Evolutionary conservation across 1,140 invertebrate genomes (phyloP), one percentile per base, ranked within the genome.

Genomic region (Drosophila jambulina): DNA sequence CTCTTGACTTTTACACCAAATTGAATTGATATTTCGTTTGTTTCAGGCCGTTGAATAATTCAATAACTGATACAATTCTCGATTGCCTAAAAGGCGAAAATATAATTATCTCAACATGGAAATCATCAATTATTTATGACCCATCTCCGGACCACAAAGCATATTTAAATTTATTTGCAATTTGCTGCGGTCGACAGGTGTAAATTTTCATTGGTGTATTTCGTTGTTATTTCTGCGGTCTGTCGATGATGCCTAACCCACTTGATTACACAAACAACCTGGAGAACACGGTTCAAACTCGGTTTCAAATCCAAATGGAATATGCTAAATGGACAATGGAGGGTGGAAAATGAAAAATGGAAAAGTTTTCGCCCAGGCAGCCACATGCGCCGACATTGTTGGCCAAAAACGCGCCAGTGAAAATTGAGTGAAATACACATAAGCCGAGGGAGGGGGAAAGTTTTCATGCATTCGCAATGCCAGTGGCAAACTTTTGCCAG

Each of bases 131-230:
- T 72, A 88, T 82, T 76, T 69, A 59, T 64, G 29, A 27, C 38
- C 34, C 15, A 36, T n/a, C 32, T 23, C 9, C 15, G 17, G 15
- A 48, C 78, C 75, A 42, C 82, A 86, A 71, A 79, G 61, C 51
- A 53, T 68, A 82, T 80, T 87, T 53, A 54, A 80, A 82, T 61
- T 70, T 64, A 34, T 57, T 53, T 51, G 51, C 42, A 74, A 61
- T 62, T 72, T 54, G 32, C 15, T 60, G 65, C 40, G 74, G 78
- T 61, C 23, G 34, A 13, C 23, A 63, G 75, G 75, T 78, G 75
- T 70, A 78, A 70, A 78, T 71, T 58, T 71, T 29, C 38, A 49
- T 38, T 57, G 56, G 45, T 49, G 34, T 42, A 36, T 74, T 51
- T 43, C 40, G 43, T 65, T 65, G 42, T 60, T 56, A 54, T 43